phyloP scores from a whole-genome alignment of 2,113 vertebrate genomes.

The Sylvilagus bachmani region DNA sequence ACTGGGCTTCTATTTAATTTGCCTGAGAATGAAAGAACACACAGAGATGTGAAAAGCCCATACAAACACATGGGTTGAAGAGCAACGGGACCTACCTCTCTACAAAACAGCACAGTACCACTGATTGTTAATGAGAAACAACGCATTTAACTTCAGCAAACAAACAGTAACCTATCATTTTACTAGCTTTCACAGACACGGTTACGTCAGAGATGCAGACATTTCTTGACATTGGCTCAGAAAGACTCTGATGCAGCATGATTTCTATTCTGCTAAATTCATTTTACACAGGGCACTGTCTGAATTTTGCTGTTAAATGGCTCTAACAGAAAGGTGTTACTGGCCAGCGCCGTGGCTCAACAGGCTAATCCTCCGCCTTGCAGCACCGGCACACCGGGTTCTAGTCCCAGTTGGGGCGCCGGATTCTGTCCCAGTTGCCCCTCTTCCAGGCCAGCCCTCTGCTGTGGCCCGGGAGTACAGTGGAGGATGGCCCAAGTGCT shows the following conservation, averaged over 20 bases:
- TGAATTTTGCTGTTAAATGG: conserved; percentile 54
- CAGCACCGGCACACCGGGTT: too few species aligned
- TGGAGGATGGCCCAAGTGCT: too few species aligned
- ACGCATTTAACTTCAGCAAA: background rate
- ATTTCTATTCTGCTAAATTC: conserved; percentile 1
- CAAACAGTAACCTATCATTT: conserved; percentile 1
- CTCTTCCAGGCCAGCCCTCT: too few species aligned
- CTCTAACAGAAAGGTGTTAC: conserved; percentile 50
- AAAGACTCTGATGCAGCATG: background rate
- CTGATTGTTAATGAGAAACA: background rate
- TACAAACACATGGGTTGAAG: background rate
- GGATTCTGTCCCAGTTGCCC: too few species aligned
- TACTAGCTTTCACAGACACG: background rate
- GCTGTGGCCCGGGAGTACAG: too few species aligned
- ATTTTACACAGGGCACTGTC: background rate
- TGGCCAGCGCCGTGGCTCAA: too few species aligned
- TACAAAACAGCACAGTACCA: background rate
- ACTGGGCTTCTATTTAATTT: conserved; percentile 6
- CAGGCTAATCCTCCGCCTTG: too few species aligned
- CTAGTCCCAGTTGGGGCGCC: too few species aligned
- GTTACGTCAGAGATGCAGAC: background rate
- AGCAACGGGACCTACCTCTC: background rate
- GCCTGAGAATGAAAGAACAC: background rate
- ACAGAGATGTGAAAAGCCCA: background rate
- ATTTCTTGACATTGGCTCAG: background rate